Evolutionary conservation across 1,140 invertebrate species (phyloP), one percentile per base, ranked within the genome.

Genomic region (Chrysomallon squamiferum): DNA sequence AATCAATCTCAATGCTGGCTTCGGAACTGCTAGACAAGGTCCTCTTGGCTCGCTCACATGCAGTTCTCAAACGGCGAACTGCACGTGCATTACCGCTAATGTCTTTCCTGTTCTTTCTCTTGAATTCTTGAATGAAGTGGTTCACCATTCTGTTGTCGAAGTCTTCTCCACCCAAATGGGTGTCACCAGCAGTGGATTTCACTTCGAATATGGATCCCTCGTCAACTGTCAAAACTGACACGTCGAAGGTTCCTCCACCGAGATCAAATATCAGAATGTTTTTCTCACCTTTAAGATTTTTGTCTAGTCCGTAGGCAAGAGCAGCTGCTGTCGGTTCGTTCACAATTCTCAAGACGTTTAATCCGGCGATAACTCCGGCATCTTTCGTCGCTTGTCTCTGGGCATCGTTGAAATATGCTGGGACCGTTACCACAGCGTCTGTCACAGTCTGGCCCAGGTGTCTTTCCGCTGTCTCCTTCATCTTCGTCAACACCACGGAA

Each of bases 401-500:
- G 2, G 87, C 84, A 76, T 93, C 92, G 74, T 90, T 87, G 77
- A 87, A 87, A 63, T 87, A 87, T 3, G 86, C 86, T 2, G 56
- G 54, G 0, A 65, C 67, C 5, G 62, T 69, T 50, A 87, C 79
- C 7, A 87, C 86, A 27, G 83, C 86, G 52, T 87, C 74, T 25
- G 77, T 81, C 3, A 81, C 77, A 41, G 72, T 74, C 33, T 73
- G 38, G 56, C 96, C 96, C 63, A 98, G 89, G 80, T 97, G 97
- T 11, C 93, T 93, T 87, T 96, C 95, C 59, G 95, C 95, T 63
- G 93, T 96, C 88, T 88, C 95, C 91, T 89, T 95, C 93, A 95
- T 92, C 80, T 92, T 94, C 5, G 87, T 88, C 65, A 94, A 78
- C 3, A 96, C 93, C 93, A 95, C 93, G 7, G 92, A 92, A 76